A percentile compares a stretch with the other conserved stretches of the same genome.
These are phyloP conservation scores for Rhea pennata DNA, from an alignment of 2,113 vertebrate species.

Conservation along the genomic window DNA sequence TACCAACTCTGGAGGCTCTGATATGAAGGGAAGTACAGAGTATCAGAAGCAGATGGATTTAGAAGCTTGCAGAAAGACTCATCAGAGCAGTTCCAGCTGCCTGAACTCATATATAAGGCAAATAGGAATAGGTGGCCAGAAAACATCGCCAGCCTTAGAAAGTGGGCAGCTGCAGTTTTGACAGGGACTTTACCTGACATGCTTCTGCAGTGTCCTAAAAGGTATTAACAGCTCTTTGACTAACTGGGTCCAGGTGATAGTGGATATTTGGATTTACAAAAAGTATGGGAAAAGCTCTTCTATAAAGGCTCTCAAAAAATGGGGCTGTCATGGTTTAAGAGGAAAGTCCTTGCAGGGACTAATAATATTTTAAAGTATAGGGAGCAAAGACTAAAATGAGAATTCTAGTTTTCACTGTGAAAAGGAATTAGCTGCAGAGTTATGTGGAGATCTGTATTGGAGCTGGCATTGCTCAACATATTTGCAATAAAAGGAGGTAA, in stretches of 20 bases:
- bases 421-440: neutral
- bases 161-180: neutral
- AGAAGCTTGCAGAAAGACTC: constrained; percentile 3
- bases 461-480: neutral
- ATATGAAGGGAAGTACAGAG: neutral
- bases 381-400: neutral
- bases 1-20: neutral
- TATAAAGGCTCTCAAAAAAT: neutral
- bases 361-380: neutral
- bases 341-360: neutral
- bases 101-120: neutral
- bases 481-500: neutral
- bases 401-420: neutral
- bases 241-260: fast-evolving
- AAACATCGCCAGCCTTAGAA: neutral
- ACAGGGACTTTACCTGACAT: neutral
- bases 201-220: neutral
- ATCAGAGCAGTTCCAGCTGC: neutral
- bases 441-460: neutral
- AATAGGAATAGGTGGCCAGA: neutral
- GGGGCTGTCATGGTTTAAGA: neutral
- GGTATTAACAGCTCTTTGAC: neutral
- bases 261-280: neutral
- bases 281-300: neutral
- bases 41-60: neutral